These are phyloP conservation scores for Pipra filicauda DNA, from an alignment of 2,113 vertebrate species.

Conservation along the genomic window DNA sequence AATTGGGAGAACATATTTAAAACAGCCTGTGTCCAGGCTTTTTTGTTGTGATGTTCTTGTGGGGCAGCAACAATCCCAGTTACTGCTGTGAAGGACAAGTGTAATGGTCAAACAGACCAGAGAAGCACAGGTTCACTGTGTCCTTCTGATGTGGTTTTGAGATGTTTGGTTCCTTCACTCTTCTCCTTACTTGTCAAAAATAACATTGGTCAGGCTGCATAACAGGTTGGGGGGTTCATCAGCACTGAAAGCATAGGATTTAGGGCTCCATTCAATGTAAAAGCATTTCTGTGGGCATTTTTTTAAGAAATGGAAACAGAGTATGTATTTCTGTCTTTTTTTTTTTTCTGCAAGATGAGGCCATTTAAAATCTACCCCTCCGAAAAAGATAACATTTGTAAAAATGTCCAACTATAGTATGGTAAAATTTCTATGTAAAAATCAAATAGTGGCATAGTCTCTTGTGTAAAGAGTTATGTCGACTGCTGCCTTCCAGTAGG, in stretches of 20 bases:
- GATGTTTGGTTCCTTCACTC: background rate
- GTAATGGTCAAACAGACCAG: background rate
- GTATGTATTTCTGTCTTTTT: background rate
- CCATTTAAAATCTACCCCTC: background rate
- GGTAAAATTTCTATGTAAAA: background rate
- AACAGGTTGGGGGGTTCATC: background rate
- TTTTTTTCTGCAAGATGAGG: background rate
- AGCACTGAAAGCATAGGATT: background rate
- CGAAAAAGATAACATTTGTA: background rate
- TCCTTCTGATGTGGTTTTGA: background rate
- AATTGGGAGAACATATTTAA: slow-evolving; percentile 39
- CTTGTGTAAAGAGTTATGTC: background rate
- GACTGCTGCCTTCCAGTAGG: background rate
- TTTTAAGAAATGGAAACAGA: background rate
- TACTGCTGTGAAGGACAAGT: background rate
- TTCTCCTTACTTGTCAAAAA: background rate
- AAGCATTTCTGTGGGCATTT: background rate
- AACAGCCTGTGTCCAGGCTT: slow-evolving; percentile 8
- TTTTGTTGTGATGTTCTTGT: slow-evolving; percentile 11
- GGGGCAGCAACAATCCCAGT: background rate
- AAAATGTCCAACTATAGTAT: background rate
- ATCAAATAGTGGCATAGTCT: background rate
- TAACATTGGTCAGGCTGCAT: background rate
- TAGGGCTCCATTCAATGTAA: background rate
- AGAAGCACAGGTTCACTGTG: background rate